phyloP scores from a whole-genome alignment of 2,797 vertebrate species.

The Paramormyrops hopkinsi region DNA sequence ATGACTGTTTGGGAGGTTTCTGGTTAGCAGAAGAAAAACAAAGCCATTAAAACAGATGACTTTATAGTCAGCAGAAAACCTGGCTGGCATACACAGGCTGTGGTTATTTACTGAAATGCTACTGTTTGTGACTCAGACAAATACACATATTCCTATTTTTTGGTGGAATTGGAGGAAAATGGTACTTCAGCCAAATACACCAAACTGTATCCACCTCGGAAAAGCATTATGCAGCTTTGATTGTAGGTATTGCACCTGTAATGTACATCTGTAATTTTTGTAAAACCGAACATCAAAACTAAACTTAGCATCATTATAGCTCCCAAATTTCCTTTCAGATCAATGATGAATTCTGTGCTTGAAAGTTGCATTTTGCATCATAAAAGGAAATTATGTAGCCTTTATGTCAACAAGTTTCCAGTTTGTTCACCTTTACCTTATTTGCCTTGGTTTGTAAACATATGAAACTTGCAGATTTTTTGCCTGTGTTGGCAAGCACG shows the following conservation, averaged over 20 bases:
- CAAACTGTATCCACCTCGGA: neutral
- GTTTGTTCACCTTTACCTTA: constrained; percentile 46
- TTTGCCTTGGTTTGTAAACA: constrained; percentile 22
- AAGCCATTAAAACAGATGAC: constrained; percentile 50
- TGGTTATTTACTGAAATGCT: constrained; percentile 47
- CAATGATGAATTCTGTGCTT: neutral
- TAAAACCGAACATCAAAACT: neutral
- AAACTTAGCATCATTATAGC: neutral
- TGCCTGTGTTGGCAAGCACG: neutral
- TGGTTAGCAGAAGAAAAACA: constrained; percentile 48
- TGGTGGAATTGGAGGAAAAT: constrained; percentile 2
- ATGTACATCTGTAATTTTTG: neutral
- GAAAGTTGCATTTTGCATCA: neutral
- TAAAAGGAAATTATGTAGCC: constrained; percentile 33
- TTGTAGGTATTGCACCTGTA: neutral
- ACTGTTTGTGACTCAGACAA: constrained; percentile 53
- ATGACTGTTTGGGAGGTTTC: constrained; percentile 40
- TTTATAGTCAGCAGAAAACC: constrained; percentile 54
- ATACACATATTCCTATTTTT: constrained; percentile 37
- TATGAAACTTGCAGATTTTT: neutral
- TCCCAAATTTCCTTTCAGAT: neutral
- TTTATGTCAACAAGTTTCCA: constrained; percentile 34
- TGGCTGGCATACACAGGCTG: constrained; percentile 37
- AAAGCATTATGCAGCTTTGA: neutral
- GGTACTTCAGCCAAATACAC: neutral